Conservation (phyloP, 23 tunicate genomes). For the Styela plicata region DNA sequence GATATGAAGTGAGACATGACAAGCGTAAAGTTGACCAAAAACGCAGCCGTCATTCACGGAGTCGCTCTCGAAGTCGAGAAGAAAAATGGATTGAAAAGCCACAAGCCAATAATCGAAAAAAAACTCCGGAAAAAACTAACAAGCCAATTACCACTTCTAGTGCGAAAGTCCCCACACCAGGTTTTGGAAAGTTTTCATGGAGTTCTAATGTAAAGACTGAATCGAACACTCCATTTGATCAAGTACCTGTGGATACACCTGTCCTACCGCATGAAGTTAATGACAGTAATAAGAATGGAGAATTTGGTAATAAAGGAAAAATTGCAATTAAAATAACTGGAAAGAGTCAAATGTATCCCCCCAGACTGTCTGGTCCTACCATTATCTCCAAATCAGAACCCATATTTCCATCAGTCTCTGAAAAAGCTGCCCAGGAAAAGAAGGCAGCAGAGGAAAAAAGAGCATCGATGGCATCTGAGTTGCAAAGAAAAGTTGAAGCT, state of each 20-base stretch:
- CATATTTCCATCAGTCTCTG: not conserved
- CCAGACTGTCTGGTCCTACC: not conserved
- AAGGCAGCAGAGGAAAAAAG: slow-evolving; percentile 6
- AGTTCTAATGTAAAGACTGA: not conserved
- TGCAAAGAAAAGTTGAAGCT: slow-evolving; percentile 20
- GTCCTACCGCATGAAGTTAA: not conserved
- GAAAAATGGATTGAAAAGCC: slow-evolving; percentile 4
- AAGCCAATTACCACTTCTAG: not conserved
- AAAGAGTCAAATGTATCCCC: slow-evolving; percentile 6
- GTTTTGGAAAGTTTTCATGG: slow-evolving; percentile 76
- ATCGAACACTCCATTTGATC: not conserved
- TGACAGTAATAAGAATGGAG: not conserved
- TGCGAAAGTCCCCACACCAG: slow-evolving; percentile 21
- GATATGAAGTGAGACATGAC: slow-evolving; percentile 2
- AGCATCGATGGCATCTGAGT: not conserved
- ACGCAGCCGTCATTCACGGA: not conserved
- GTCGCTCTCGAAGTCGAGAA: not conserved
- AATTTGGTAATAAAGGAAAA: slow-evolving; percentile 1
- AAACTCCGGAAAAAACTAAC: not conserved
- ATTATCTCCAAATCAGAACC: not conserved
- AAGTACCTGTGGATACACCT: not conserved
- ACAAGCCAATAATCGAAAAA: not conserved
- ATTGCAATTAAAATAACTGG: slow-evolving; percentile 31
- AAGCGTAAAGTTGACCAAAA: not conserved
- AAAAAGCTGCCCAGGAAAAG: not conserved